A percentile compares a stretch with the other conserved stretches of the same genome.
These are phyloP conservation scores for Homalodisca vitripennis DNA, from an alignment of 1,140 invertebrate species.

Conservation along the genomic window DNA sequence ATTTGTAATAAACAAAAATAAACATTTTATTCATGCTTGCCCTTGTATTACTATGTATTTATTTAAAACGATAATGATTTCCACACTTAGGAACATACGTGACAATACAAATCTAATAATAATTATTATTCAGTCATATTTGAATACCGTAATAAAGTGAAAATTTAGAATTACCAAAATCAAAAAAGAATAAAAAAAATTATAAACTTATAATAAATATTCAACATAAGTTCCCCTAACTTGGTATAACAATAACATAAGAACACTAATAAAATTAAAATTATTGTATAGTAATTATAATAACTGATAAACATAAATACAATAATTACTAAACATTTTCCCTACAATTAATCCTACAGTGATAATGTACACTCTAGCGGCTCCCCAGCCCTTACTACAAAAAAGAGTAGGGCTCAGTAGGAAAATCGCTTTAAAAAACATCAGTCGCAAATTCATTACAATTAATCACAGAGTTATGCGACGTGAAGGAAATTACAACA, in stretches of 20 bases:
- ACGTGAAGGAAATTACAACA: not conserved
- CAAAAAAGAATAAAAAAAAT: not conserved
- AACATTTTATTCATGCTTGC: no score
- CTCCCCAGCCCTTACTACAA: no score
- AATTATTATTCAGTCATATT: slow-evolving; percentile 3
- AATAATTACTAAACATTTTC: not conserved
- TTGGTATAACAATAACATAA: not conserved
- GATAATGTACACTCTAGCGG: no score
- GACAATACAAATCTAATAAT: slow-evolving; percentile 10
- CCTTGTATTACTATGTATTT: no score
- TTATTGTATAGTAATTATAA: not conserved
- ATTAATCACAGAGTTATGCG: slow-evolving; percentile 13
- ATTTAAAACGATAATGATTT: no score
- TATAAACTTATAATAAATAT: no score
- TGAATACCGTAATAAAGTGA: not conserved
- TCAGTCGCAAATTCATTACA: slow-evolving; percentile 8
- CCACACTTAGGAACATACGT: slow-evolving; percentile 1
- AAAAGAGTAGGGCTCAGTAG: no score
- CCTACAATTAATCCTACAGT: not conserved
- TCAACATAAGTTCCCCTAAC: no score
- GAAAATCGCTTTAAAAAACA: not conserved
- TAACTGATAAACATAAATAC: not conserved
- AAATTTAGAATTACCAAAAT: not conserved
- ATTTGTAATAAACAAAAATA: no score
- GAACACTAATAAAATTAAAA: not conserved